A percentile compares a stretch with the other conserved stretches of the same genome.
phyloP scores from a whole-genome alignment of 2,797 vertebrate species.

The Gadopsis marmoratus region DNA sequence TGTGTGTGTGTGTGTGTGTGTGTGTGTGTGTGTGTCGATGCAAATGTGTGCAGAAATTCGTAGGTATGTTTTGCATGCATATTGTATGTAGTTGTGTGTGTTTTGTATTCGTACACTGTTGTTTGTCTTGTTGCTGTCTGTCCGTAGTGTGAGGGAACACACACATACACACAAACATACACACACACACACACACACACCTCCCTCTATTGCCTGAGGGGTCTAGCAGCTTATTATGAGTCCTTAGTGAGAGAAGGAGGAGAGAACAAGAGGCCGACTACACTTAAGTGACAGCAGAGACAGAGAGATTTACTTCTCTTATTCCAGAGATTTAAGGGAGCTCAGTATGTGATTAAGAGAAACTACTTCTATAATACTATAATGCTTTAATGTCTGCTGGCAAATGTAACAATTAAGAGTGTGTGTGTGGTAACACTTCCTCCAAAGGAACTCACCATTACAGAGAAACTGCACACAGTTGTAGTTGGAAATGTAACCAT shows the following conservation, averaged over 20 bases:
- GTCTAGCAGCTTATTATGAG: conserved; percentile 70
- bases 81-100: background rate
- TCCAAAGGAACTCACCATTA: conserved; percentile 5
- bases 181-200: conserved; percentile 33
- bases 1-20: conserved; percentile 12
- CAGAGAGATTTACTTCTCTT: conserved; percentile 73
- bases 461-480: conserved; percentile 32
- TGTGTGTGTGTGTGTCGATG: conserved; percentile 7
- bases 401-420: conserved; percentile 52
- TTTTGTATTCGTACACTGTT: conserved; percentile 1
- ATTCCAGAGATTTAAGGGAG: conserved; percentile 75
- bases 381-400: conserved; percentile 68
- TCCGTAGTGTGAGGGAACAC: conserved; percentile 25
- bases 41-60: conserved; percentile 17
- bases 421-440: conserved; percentile 45
- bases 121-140: conserved; percentile 40
- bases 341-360: conserved; percentile 79
- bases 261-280: conserved; percentile 72
- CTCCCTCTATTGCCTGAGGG: conserved; percentile 63
- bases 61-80: conserved; percentile 9
- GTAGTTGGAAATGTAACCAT: conserved; percentile 24
- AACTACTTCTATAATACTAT: conserved; percentile 70
- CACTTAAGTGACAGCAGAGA: conserved; percentile 74
- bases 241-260: conserved; percentile 72
- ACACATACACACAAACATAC: conserved; percentile 23